These are phyloP conservation scores for Parasteatoda lunata DNA, from an alignment of 2,888 invertebrate species.

Conservation along the genomic window DNA sequence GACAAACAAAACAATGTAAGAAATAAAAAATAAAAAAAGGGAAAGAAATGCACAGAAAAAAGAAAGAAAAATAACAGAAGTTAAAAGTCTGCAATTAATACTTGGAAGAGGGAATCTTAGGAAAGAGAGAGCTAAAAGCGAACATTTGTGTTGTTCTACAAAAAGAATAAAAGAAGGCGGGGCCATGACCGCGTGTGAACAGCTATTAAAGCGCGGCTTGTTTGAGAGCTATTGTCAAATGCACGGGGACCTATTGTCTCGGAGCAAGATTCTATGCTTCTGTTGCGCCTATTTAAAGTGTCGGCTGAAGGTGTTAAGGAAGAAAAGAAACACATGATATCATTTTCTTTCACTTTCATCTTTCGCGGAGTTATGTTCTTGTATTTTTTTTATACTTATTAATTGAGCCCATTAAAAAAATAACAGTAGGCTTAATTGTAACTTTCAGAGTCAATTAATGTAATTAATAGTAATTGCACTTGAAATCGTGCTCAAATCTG, in stretches of 20 bases:
- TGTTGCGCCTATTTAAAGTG: constrained; percentile 23
- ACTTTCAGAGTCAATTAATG: too few species aligned
- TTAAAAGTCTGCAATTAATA: constrained; percentile 50
- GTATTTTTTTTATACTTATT: constrained; percentile 13
- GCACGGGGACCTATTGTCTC: constrained; percentile 7
- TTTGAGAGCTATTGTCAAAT: constrained; percentile 30
- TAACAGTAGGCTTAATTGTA: neutral
- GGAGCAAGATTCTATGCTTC: neutral
- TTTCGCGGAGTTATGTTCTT: neutral
- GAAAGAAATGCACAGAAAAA: constrained; percentile 5
- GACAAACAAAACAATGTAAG: neutral
- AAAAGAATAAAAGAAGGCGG: constrained; percentile 21
- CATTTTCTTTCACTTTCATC: neutral
- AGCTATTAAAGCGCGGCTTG: constrained; percentile 26
- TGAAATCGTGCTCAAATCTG: too few species aligned
- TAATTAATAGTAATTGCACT: too few species aligned
- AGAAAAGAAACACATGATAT: neutral
- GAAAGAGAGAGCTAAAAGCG: constrained; percentile 31
- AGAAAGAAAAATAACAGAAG: constrained; percentile 10
- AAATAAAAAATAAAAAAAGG: constrained; percentile 1
- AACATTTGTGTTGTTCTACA: neutral
- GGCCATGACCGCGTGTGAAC: constrained; percentile 35
- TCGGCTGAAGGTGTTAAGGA: neutral
- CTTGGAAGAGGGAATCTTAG: constrained; percentile 14
- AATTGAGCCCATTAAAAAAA: constrained; percentile 15